phyloP scores from a whole-genome alignment of 2,888 invertebrate genomes.

The Lasioglossum malachurum region DNA sequence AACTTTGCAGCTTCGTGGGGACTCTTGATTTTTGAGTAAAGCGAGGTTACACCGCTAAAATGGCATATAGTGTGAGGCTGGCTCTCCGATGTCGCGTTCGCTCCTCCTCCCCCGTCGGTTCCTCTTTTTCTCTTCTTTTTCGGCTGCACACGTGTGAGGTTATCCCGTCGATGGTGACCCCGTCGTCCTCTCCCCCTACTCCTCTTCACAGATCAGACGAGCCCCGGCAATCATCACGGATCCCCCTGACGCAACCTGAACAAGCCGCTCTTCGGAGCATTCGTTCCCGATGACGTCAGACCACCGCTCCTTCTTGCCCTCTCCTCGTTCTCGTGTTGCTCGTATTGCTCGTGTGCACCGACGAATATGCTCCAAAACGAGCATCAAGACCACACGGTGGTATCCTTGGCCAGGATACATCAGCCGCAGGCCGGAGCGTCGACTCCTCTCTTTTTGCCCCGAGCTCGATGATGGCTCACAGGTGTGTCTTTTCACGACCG shows the following conservation, averaged over 20 bases:
- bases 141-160: constrained; percentile 81
- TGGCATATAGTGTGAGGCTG: neutral
- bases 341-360: constrained; percentile 15
- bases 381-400: constrained; percentile 22
- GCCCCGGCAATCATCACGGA: constrained; percentile 62
- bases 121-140: constrained; percentile 64
- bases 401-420: constrained; percentile 49
- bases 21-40: constrained; percentile 1
- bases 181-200: constrained; percentile 71
- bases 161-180: constrained; percentile 80
- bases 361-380: constrained; percentile 45
- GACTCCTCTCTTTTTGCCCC: constrained; percentile 15
- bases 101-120: constrained; percentile 25
- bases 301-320: constrained; percentile 33
- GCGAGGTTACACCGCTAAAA: constrained; percentile 1
- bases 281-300: constrained; percentile 76
- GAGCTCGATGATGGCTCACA: constrained; percentile 34
- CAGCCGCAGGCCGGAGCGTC: neutral
- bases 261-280: constrained; percentile 64
- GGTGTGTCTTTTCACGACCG: constrained; percentile 22
- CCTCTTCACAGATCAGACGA: constrained; percentile 71
- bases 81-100: constrained; percentile 43
- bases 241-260: constrained; percentile 77
- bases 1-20: neutral
- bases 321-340: constrained; percentile 8